Conservation (phyloP, 2,113 vertebrate genomes). For the Tilapia sparmanii region DNA sequence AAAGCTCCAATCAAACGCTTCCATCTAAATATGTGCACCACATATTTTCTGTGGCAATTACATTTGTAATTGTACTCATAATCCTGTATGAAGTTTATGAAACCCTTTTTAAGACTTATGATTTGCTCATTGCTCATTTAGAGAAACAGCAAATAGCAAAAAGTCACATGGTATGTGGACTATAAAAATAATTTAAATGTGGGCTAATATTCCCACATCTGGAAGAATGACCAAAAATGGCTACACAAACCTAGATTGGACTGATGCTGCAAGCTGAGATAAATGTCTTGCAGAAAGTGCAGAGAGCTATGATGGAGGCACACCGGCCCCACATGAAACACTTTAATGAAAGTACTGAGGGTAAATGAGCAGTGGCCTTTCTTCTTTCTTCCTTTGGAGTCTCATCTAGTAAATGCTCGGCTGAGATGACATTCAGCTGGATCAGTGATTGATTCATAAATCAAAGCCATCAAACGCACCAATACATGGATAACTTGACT, state of each 20-base stretch:
- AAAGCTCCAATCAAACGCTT: fast-evolving
- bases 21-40: background rate
- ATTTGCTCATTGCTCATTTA: background rate
- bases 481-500: background rate
- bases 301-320: background rate
- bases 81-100: background rate
- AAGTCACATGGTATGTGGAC: background rate
- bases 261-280: background rate
- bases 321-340: background rate
- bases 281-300: background rate
- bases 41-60: background rate
- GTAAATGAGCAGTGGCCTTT: background rate
- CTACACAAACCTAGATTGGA: background rate
- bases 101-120: background rate
- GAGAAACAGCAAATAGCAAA: background rate
- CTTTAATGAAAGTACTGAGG: background rate
- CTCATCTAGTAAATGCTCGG: background rate
- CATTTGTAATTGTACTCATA: background rate
- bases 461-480: background rate
- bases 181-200: background rate
- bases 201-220: background rate
- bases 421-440: background rate
- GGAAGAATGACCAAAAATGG: background rate
- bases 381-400: background rate
- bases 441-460: background rate